A percentile compares a stretch with the other conserved stretches of the same genome.
Conservation (phyloP, 2,888 invertebrate species). For the Machimus rusticus region DNA sequence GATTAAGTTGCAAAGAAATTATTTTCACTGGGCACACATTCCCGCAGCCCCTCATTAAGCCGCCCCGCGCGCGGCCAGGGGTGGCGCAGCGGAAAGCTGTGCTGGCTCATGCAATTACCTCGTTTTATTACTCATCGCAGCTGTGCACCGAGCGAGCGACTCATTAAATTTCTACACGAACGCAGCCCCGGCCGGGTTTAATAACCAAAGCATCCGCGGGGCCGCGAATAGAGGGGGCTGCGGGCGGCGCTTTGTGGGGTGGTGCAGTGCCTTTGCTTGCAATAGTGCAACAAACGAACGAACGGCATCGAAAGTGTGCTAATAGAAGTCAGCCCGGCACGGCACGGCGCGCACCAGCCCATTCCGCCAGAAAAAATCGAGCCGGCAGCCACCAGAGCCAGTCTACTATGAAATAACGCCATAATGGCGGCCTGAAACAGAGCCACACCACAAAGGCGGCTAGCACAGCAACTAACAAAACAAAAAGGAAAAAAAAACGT, state of each 20-base stretch:
- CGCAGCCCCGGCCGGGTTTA: not conserved
- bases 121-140: conserved; percentile 17
- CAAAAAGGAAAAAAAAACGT: not conserved
- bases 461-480: not conserved
- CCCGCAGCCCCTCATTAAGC: not conserved
- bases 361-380: not conserved
- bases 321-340: conserved; percentile 12
- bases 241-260: not conserved
- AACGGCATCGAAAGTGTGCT: conserved; percentile 17
- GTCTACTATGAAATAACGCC: conserved; percentile 8
- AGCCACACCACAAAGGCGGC: not conserved
- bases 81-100: not conserved
- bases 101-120: conserved; percentile 2
- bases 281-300: conserved; percentile 14
- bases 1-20: conserved; percentile 6
- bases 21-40: conserved; percentile 13
- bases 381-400: not conserved
- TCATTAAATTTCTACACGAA: conserved; percentile 30
- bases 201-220: not conserved
- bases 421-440: not conserved
- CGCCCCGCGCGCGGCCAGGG: not conserved
- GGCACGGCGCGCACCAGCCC: not conserved
- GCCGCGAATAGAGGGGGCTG: not conserved
- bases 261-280: not conserved
- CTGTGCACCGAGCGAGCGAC: not conserved